A percentile compares a stretch with the other conserved stretches of the same genome.
phyloP scores from a whole-genome alignment of 2,888 invertebrate species.

The Meteorus colon region DNA sequence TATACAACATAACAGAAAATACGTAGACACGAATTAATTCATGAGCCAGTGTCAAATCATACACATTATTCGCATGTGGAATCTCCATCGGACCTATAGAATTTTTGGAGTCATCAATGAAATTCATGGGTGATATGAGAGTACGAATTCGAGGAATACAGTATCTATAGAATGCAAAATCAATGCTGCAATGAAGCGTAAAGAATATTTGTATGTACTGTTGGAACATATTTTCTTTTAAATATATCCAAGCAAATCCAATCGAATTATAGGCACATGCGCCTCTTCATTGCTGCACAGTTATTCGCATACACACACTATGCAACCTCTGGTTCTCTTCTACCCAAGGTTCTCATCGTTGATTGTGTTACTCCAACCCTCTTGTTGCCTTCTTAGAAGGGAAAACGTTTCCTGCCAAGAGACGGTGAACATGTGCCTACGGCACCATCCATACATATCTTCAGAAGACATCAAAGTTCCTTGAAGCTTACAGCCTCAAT shows the following conservation, averaged over 20 bases:
- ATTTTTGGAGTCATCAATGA: too few species aligned
- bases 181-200: too few species aligned
- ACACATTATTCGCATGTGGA: too few species aligned
- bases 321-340: conserved; percentile 58
- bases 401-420: conserved; percentile 67
- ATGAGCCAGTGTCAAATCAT: too few species aligned
- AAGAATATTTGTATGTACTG: too few species aligned
- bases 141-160: too few species aligned
- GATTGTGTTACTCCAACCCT: conserved; percentile 65
- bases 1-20: too few species aligned
- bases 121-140: too few species aligned
- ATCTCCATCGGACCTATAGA: too few species aligned
- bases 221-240: neutral
- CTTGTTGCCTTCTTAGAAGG: conserved; percentile 57
- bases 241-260: conserved; percentile 62
- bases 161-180: too few species aligned
- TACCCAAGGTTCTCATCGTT: conserved; percentile 62
- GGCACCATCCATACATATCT: conserved; percentile 52
- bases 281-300: conserved; percentile 46
- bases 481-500: conserved; percentile 40
- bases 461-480: conserved; percentile 66
- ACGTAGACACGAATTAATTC: too few species aligned
- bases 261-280: conserved; percentile 62
- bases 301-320: conserved; percentile 47
- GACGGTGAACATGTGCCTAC: conserved; percentile 60